These are phyloP conservation scores for Orthonyx spaldingii DNA, from an alignment of 2,113 vertebrate species.

Conservation along the genomic window DNA sequence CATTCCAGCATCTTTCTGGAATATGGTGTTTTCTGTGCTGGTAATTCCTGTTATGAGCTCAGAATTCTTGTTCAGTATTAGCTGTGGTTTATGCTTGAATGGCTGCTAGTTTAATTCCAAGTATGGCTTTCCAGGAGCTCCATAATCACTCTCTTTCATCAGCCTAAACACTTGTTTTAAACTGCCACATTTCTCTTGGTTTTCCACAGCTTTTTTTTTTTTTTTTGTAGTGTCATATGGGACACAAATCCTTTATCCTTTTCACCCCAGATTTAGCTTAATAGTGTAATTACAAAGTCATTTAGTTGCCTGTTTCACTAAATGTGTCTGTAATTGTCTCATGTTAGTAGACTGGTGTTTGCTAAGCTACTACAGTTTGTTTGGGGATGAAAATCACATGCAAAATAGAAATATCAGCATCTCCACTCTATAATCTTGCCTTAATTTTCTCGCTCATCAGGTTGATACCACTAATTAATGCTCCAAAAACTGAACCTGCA, in stretches of 20 bases:
- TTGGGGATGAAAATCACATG: constrained; percentile 32
- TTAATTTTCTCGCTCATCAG: constrained; percentile 28
- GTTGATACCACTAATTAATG: constrained; percentile 39
- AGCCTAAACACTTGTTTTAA: neutral
- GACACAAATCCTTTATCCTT: constrained; percentile 13
- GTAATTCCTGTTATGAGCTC: neutral
- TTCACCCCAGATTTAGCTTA: constrained; percentile 33
- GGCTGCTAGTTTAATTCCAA: neutral
- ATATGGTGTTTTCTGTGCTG: neutral
- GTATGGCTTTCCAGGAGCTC: neutral
- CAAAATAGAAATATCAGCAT: constrained; percentile 7
- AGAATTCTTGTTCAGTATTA: neutral
- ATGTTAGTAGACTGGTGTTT: constrained; percentile 6
- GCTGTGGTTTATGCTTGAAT: neutral
- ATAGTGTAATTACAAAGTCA: constrained; percentile 31
- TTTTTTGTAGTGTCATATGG: neutral
- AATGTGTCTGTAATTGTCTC: constrained; percentile 28
- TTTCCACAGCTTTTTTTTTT: neutral
- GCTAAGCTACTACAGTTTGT: constrained; percentile 18
- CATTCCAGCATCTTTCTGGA: neutral
- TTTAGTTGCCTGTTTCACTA: constrained; percentile 34
- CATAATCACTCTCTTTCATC: neutral
- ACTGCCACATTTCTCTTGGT: neutral
- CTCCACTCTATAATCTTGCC: constrained; percentile 10
- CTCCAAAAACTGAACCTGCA: neutral